These are phyloP conservation scores for Cinclus cinclus DNA, from an alignment of 2,113 vertebrate species.

Conservation along the genomic window DNA sequence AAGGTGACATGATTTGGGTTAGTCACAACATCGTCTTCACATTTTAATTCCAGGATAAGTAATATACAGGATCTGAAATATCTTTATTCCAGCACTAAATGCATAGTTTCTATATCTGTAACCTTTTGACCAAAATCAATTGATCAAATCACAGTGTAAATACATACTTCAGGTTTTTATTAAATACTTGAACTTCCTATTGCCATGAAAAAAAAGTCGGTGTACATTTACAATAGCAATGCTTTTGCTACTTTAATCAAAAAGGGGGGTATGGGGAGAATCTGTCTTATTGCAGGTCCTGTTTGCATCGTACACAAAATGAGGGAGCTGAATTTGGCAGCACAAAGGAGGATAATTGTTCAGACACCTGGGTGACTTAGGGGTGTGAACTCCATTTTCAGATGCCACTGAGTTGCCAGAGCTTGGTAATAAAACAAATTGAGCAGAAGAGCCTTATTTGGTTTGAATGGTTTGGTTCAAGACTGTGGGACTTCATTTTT, in stretches of 20 bases:
- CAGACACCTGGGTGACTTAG: neutral
- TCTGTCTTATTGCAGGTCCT: neutral
- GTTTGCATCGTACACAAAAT: neutral
- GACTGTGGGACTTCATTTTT: neutral
- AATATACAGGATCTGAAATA: neutral
- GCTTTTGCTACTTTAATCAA: conserved; percentile 10
- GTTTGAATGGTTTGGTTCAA: neutral
- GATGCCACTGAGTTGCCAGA: neutral
- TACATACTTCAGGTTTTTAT: conserved; percentile 38
- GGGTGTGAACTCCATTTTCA: neutral
- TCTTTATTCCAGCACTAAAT: conserved; percentile 6
- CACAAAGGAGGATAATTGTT: neutral
- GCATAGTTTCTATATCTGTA: neutral
- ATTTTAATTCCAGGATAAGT: neutral
- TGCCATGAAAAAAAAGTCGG: neutral
- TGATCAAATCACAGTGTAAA: conserved; percentile 31
- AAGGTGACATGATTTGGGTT: neutral
- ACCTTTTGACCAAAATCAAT: conserved; percentile 2
- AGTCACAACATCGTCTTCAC: neutral
- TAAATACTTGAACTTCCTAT: conserved; percentile 49
- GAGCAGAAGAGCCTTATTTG: neutral
- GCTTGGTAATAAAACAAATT: neutral
- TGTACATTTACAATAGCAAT: neutral
- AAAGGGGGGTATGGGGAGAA: neutral
- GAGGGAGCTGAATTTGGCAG: neutral